Evolutionary conservation across 2,113 vertebrate species (phyloP), one percentile per base, ranked within the genome.

Genomic region (Gopherus evgoodei): DNA sequence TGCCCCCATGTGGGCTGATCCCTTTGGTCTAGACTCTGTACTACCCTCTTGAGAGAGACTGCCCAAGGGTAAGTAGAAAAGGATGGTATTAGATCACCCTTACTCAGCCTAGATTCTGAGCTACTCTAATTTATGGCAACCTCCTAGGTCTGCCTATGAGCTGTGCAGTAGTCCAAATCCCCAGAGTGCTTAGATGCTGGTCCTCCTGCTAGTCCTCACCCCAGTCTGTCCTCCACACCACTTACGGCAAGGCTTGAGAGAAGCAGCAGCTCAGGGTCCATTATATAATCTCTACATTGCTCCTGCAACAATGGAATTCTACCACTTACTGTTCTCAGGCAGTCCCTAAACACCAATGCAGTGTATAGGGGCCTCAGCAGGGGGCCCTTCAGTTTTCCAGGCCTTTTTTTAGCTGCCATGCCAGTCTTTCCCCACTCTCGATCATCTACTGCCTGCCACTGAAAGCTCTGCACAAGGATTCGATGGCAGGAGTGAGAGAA

Each of bases 401-500:
- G 17, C 86, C 59, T 84, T 56, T 49, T 49, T 49, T 90, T 50
- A 12, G 27, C 27, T 90, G 27, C 44, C 69, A 42, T 44, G 25
- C 16, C 78, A 88, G 6, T 52, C 83, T 93, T 47, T 57, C 59
- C n/a, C 62, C 86, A 86, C 52, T 93, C 93, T 57, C 86, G 91
- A 31, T 76, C 57, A 47, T 11, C 5, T 88, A 57, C 78, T 90
- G 49, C 52, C 62, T 84, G 21, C 88, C 90, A 90, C 24, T 44
- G 69, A 91, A 89, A 96, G 49, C 42, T 89, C 52, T 47, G 6
- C 47, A 89, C 31, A 76, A 88, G 13, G 38, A 76, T 69, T 80
- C 44, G 42, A 81, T 87, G 49, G 83, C 86, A 95, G 82, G 88
- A 93, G 78, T 50, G 83, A 82, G 42, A 42, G 94, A 90, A 92